Conservation (phyloP, 2,113 vertebrate species). For the Pimephales promelas region DNA sequence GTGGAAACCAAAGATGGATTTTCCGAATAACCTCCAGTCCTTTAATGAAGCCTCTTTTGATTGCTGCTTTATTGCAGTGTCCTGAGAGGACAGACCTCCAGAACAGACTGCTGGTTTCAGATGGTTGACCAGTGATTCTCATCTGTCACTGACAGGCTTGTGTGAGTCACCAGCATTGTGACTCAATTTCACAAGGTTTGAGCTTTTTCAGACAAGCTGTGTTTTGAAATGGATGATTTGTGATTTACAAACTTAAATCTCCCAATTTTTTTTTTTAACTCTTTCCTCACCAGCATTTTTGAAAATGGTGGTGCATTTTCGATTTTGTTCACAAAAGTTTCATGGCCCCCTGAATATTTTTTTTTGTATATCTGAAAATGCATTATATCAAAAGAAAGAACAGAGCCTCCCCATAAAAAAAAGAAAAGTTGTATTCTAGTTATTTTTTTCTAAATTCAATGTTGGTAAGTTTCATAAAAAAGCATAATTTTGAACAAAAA, state of each 20-base stretch:
- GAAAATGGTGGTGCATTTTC: too few species aligned
- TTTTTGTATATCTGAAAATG: too few species aligned
- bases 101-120: constrained; percentile 22
- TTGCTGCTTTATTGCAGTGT: background rate
- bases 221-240: background rate
- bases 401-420: too few species aligned
- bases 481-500: too few species aligned
- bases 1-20: constrained; percentile 44
- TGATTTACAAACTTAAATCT: background rate
- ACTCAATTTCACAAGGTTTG: background rate
- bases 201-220: background rate
- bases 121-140: background rate
- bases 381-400: too few species aligned
- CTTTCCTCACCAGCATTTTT: too few species aligned
- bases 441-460: too few species aligned
- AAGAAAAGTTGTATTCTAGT: too few species aligned
- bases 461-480: too few species aligned
- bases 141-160: background rate
- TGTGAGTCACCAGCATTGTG: background rate
- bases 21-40: background rate
- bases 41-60: background rate
- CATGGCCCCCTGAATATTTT: too few species aligned
- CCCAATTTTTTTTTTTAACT: too few species aligned
- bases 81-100: background rate
- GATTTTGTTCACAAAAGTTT: too few species aligned